Evolutionary conservation across 2,797 vertebrate species (phyloP).

Genomic region (Rhynchonycteris naso): DNA sequence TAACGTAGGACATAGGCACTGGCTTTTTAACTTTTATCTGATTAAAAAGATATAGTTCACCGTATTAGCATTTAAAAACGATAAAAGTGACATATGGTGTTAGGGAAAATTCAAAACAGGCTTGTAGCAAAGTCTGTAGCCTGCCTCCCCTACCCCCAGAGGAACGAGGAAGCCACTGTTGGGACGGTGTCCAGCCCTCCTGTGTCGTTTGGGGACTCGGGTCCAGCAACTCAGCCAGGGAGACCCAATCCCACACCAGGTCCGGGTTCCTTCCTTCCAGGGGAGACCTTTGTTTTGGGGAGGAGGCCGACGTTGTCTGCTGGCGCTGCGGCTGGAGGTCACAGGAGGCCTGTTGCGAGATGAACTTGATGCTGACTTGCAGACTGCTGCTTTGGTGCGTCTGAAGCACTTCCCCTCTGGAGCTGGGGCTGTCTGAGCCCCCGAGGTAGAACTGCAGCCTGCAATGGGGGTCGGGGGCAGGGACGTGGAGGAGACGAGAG

Average conservation of each 20-base stretch:
- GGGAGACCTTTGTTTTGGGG: neutral
- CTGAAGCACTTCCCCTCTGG: neutral
- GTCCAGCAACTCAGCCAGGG: neutral
- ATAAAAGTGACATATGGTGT: neutral
- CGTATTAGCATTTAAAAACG: conserved; percentile 27
- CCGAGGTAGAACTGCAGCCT: neutral
- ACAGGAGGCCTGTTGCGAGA: neutral
- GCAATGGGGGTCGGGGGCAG: neutral
- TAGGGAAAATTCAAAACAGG: neutral
- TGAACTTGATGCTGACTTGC: neutral
- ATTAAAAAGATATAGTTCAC: neutral
- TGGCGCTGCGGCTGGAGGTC: neutral
- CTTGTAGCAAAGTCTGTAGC: neutral
- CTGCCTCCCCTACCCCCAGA: too few species aligned
- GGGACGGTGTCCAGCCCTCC: neutral
- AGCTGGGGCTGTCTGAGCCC: neutral
- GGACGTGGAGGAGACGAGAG: neutral
- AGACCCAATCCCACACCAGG: neutral
- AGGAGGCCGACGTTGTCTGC: neutral
- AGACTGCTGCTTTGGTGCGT: neutral
- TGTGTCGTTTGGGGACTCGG: neutral
- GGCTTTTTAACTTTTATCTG: neutral
- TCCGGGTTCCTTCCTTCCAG: neutral
- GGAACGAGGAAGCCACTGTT: neutral
- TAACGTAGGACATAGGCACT: neutral